Evolutionary conservation across 1,140 invertebrate species (phyloP), one percentile per base, ranked within the genome.

Genomic region (Heliconius melpomene): DNA sequence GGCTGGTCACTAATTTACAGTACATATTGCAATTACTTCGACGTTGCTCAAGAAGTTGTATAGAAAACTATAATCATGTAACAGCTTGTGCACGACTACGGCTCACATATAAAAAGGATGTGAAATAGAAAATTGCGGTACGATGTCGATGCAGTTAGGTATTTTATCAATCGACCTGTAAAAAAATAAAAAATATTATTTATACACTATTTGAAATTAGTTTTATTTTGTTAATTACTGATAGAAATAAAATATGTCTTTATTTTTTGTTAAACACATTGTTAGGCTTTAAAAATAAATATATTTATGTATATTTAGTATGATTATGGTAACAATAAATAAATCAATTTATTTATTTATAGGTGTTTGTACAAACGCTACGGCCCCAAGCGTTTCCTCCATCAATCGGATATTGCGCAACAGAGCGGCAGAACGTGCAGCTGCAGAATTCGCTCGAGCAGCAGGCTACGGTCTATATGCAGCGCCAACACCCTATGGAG

Each of bases 401-500:
- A 99, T 99, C 88, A 99, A 99, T 92, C 95, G 98, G 82, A 99
- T 99, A 84, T 93, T 99, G 71, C 93, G 98, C 76, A 99, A 99
- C 90, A 95, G 98, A 20, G 98, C 98, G 0, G 98, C 98, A 0
- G 98, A 99, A 90, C 93, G 98, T n/a, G 98, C 98, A 0, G 98
- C 98, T 0, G 98, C 98, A 0, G 98, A 99, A 93, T 99, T 99
- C 87, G 98, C 98, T 0, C 94, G 98, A 3, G 98, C 98, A 0
- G 98, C 98, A 1, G 98, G 98, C 23, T 98, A 98, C 90, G 98
- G 98, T 0, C 93, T 98, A 1, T 98, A 98, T 91, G 96, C 96
- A 9, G 96, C 96, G 3, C 96, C 96, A 13, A 96, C 97, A 2
- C 96, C 97, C 0, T 97, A 97, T 82, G 95, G 95, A 2, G 95